Conservation (phyloP, 2,113 vertebrate genomes). For the Oryzias celebensis region DNA sequence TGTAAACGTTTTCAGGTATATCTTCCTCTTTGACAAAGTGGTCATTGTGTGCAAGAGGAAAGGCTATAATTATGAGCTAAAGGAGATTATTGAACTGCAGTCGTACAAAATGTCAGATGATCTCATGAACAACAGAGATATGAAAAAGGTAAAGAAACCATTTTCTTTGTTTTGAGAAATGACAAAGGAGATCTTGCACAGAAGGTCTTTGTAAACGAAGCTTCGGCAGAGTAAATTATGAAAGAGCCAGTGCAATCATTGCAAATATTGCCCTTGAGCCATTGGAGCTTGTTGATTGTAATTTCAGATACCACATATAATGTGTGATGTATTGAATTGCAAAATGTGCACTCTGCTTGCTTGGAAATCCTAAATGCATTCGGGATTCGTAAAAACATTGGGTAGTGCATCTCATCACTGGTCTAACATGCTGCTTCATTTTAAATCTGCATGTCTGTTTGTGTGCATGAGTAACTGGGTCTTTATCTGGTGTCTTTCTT, state of each 20-base stretch:
- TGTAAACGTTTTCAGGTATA: constrained; percentile 81
- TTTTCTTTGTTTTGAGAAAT: not conserved
- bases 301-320: constrained; percentile 45
- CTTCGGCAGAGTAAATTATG: not conserved
- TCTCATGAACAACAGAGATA: constrained; percentile 93
- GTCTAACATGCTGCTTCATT: constrained; percentile 66
- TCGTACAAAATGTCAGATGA: constrained; percentile 95
- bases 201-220: constrained; percentile 4
- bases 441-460: constrained; percentile 71
- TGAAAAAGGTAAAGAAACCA: constrained; percentile 86
- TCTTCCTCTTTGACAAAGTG: constrained; percentile 98
- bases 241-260: constrained; percentile 32
- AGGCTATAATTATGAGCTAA: constrained; percentile 94
- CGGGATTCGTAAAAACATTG: constrained; percentile 43
- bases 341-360: constrained; percentile 44
- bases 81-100: constrained; percentile 94
- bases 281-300: constrained; percentile 45
- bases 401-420: constrained; percentile 26
- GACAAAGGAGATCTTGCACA: not conserved
- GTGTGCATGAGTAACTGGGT: constrained; percentile 80
- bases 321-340: constrained; percentile 44
- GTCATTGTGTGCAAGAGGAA: constrained; percentile 96
- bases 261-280: constrained; percentile 51
- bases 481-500: constrained; percentile 77
- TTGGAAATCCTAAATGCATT: constrained; percentile 57